Conservation (phyloP, 2,113 vertebrate species). For the Ceuthmochares aereus region DNA sequence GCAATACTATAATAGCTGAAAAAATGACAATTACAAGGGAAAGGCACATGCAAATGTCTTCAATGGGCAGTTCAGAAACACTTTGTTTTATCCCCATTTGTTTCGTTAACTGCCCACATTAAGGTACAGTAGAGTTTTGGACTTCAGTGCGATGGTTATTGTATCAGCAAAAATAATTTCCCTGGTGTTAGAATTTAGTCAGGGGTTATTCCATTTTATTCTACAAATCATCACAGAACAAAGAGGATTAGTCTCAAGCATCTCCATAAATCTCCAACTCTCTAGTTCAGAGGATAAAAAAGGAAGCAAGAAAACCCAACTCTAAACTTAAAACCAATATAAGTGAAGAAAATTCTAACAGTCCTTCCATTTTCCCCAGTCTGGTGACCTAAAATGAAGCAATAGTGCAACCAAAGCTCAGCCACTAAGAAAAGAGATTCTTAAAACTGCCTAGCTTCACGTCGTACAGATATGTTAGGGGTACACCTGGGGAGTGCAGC, state of each 20-base stretch:
- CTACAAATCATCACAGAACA: slow-evolving; percentile 2
- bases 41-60: slow-evolving; percentile 69
- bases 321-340: not conserved
- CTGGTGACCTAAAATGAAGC: not conserved
- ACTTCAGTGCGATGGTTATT: slow-evolving; percentile 38
- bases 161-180: slow-evolving; percentile 46
- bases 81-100: slow-evolving; percentile 58
- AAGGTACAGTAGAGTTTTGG: slow-evolving; percentile 57
- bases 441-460: not conserved
- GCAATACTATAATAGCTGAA: not conserved
- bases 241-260: not conserved
- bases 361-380: not conserved
- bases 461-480: not conserved
- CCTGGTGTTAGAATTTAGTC: slow-evolving; percentile 42
- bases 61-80: slow-evolving; percentile 51
- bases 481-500: not conserved
- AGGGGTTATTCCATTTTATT: slow-evolving; percentile 31
- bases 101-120: slow-evolving; percentile 44
- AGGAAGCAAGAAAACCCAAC: not conserved
- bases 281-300: not conserved
- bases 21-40: slow-evolving; percentile 51
- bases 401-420: not conserved
- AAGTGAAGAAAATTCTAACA: not conserved
- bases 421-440: not conserved
- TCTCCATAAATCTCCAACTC: not conserved